phyloP scores from a whole-genome alignment of 2,888 invertebrate genomes.

The Hecatera dysodea region DNA sequence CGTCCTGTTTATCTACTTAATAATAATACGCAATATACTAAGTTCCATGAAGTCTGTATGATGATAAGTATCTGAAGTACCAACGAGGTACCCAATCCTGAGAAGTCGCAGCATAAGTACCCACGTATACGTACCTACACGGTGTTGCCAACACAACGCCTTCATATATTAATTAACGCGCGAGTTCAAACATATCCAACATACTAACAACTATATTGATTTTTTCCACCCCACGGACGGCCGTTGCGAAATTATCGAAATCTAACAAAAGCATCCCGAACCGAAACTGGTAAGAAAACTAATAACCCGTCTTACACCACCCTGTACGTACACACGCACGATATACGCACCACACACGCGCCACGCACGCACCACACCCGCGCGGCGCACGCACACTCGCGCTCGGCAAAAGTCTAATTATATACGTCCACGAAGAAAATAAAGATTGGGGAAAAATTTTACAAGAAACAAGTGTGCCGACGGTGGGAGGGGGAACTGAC shows the following conservation, averaged over 20 bases:
- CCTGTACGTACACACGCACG: slow-evolving; percentile 70
- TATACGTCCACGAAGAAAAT: slow-evolving; percentile 90
- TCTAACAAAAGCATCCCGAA: slow-evolving; percentile 89
- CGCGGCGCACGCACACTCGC: slow-evolving; percentile 70
- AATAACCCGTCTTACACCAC: slow-evolving; percentile 88
- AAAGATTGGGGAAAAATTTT: slow-evolving; percentile 91
- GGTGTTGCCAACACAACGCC: slow-evolving; percentile 53
- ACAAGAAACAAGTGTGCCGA: slow-evolving; percentile 90
- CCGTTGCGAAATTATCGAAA: slow-evolving; percentile 90
- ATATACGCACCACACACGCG: slow-evolving; percentile 56
- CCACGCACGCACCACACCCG: slow-evolving; percentile 55
- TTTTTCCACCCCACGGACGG: slow-evolving; percentile 76
- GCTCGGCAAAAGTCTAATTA: slow-evolving; percentile 84
- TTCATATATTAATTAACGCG: slow-evolving; percentile 69
- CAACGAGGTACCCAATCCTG: slow-evolving; percentile 6
- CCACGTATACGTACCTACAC: slow-evolving; percentile 1
- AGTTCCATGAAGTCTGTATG: slow-evolving; percentile 24
- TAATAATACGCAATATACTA: slow-evolving; percentile 16
- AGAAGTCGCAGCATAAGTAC: slow-evolving; percentile 25
- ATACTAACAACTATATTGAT: slow-evolving; percentile 77
- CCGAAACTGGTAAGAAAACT: slow-evolving; percentile 89
- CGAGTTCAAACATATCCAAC: slow-evolving; percentile 67
- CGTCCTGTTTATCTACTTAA: neutral
- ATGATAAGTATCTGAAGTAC: slow-evolving; percentile 2
- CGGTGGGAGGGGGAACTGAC: slow-evolving; percentile 86